phyloP scores from a whole-genome alignment of 2,113 vertebrate species.

The Erinaceus europaeus region DNA sequence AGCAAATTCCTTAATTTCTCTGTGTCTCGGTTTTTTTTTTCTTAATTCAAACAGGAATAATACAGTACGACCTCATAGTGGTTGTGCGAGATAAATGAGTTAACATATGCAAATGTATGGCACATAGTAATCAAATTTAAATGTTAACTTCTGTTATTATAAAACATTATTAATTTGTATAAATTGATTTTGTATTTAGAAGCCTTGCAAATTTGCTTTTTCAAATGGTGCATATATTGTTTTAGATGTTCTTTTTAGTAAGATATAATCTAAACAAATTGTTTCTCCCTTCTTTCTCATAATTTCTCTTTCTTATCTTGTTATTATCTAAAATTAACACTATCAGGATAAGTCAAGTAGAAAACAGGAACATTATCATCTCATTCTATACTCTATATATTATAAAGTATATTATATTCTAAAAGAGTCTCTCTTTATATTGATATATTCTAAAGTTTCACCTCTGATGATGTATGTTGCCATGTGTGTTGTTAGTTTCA shows the following conservation, averaged over 20 bases:
- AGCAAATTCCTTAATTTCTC: neutral
- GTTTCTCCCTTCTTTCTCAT: neutral
- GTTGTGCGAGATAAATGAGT: neutral
- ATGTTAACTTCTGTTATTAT: constrained; percentile 19
- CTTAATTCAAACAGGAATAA: neutral
- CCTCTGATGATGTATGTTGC: neutral
- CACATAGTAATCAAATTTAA: constrained; percentile 29
- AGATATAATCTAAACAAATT: neutral
- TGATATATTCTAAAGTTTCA: neutral
- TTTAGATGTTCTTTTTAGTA: constrained; percentile 39
- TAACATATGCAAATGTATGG: neutral
- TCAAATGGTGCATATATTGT: constrained; percentile 4
- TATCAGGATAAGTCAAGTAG: neutral
- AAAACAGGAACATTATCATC: neutral
- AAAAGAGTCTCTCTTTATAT: neutral
- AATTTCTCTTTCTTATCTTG: neutral
- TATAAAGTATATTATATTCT: neutral
- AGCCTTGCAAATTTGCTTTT: neutral
- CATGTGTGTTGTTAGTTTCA: neutral
- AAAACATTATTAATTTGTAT: constrained; percentile 25
- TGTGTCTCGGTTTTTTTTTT: constrained; percentile 13
- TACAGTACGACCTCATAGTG: neutral
- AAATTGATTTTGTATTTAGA: neutral
- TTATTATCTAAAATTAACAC: neutral
- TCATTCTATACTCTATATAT: neutral